Conservation (phyloP, 2,797 vertebrate species). For the Erpetoichthys calabaricus region DNA sequence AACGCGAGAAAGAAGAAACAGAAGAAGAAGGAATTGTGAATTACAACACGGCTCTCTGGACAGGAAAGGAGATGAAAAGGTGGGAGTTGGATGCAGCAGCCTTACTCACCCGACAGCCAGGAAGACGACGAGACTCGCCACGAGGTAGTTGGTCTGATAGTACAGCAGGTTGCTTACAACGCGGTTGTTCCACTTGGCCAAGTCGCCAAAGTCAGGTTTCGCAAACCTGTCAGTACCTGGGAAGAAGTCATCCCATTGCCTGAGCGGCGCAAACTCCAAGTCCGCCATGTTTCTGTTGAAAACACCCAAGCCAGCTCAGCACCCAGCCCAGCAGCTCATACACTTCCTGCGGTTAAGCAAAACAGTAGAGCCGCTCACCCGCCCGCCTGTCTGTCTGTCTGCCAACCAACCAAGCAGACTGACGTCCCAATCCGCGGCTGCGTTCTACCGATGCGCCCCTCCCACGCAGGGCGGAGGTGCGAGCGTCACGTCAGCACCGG, state of each 20-base stretch:
- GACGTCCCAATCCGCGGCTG: too few species aligned
- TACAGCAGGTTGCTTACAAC: constrained; percentile 87
- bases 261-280: constrained; percentile 60
- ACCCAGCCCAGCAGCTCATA: constrained; percentile 10
- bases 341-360: constrained; percentile 9
- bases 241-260: constrained; percentile 78
- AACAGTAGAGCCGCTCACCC: background rate
- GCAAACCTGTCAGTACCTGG: constrained; percentile 69
- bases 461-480: too few species aligned
- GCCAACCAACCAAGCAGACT: background rate
- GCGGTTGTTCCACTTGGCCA: constrained; percentile 81
- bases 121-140: constrained; percentile 54
- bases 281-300: constrained; percentile 47
- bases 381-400: constrained; percentile 14
- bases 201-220: constrained; percentile 62
- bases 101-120: constrained; percentile 72
- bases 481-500: too few species aligned
- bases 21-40: too few species aligned
- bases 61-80: too few species aligned
- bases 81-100: too few species aligned
- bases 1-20: too few species aligned
- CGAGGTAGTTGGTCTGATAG: constrained; percentile 86
- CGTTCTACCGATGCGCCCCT: too few species aligned
- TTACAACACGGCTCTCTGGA: too few species aligned
- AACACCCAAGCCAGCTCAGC: constrained; percentile 15